Evolutionary conservation across 2,888 invertebrate genomes (phyloP).

Genomic region (Athetis lepigone): DNA sequence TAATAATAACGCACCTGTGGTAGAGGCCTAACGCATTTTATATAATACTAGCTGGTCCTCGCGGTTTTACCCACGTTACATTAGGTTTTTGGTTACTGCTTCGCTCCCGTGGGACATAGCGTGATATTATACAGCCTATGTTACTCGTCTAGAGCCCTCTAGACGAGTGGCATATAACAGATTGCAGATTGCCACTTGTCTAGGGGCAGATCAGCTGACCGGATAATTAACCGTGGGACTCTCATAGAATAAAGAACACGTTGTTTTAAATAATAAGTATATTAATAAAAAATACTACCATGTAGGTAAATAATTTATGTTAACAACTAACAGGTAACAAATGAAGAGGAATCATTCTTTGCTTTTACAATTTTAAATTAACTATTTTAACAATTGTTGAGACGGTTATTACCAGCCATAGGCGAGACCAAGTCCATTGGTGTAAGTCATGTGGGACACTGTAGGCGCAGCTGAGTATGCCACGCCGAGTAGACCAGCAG

Average conservation of each 20-base stretch:
- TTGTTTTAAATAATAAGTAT: constrained; percentile 47
- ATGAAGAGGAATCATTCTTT: constrained; percentile 84
- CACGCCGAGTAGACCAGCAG: constrained; percentile 90
- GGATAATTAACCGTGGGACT: no score
- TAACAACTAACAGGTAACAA: constrained; percentile 86
- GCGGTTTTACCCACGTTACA: no score
- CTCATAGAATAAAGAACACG: constrained; percentile 7
- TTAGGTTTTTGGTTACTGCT: no score
- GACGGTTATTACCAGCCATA: constrained; percentile 87
- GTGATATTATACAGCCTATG: no score
- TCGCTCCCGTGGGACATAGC: no score
- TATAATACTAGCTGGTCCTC: no score
- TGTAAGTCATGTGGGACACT: constrained; percentile 91
- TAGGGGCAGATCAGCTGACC: no score
- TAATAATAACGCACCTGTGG: no score
- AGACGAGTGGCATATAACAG: no score
- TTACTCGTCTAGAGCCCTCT: no score
- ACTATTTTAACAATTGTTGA: constrained; percentile 38
- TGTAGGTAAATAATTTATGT: constrained; percentile 71
- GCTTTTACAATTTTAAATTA: constrained; percentile 59
- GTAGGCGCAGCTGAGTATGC: constrained; percentile 91
- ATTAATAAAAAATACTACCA: constrained; percentile 53
- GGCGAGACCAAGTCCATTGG: constrained; percentile 89
- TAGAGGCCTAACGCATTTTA: no score
- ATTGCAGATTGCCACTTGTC: no score